phyloP scores from a whole-genome alignment of 2,888 invertebrate genomes.

The Amiota communis region DNA sequence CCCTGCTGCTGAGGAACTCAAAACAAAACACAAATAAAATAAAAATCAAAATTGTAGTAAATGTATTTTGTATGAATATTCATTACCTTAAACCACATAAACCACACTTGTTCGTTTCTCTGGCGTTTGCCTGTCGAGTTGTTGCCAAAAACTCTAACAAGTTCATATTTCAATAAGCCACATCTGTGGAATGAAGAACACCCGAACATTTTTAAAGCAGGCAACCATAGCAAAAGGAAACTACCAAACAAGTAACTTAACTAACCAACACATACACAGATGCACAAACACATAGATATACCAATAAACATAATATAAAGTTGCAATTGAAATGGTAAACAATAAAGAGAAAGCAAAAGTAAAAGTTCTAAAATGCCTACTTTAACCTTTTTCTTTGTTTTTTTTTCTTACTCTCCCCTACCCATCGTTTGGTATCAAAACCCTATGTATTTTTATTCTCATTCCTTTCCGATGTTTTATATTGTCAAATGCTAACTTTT shows the following conservation, averaged over 20 bases:
- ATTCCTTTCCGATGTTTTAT: no score
- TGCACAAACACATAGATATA: conserved; percentile 7
- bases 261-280: not conserved
- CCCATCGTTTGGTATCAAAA: no score
- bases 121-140: conserved; percentile 4
- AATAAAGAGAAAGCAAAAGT: not conserved
- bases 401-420: not conserved
- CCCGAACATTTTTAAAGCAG: not conserved
- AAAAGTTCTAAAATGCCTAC: conserved; percentile 16
- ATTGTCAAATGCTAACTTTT: conserved; percentile 12
- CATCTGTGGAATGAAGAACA: not conserved
- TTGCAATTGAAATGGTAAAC: conserved; percentile 1
- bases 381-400: conserved; percentile 12
- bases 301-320: not conserved
- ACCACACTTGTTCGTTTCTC: conserved; percentile 5
- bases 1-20: no score
- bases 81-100: conserved; percentile 15
- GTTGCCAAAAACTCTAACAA: conserved; percentile 37
- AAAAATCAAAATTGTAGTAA: not conserved
- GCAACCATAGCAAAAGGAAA: conserved; percentile 4
- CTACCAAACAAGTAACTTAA: not conserved
- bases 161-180: conserved; percentile 39
- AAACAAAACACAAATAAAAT: not conserved
- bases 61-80: conserved; percentile 25
- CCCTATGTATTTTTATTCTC: no score